Percentiles rank a stretch among this genome's conserved stretches.
These are phyloP conservation scores for Rhegmatorhina hoffmannsi DNA, from an alignment of 2,113 vertebrate species.

Conservation along the genomic window DNA sequence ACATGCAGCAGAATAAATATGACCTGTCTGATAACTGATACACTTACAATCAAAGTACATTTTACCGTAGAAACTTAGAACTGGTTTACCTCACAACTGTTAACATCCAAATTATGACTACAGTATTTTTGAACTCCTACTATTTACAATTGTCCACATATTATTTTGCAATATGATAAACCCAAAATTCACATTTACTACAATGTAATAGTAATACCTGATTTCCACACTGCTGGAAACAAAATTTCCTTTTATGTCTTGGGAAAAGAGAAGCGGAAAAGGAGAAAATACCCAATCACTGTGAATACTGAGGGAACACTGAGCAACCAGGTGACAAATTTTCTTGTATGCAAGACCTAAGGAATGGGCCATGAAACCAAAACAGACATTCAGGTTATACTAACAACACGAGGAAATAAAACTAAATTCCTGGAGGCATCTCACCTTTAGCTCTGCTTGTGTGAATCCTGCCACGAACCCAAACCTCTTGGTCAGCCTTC, in stretches of 20 bases:
- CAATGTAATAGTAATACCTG: neutral
- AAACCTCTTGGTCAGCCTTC: conserved; percentile 90
- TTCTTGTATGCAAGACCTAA: neutral
- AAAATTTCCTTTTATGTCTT: neutral
- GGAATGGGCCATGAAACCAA: neutral
- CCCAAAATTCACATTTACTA: neutral
- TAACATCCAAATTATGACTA: neutral
- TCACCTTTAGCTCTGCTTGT: conserved; percentile 99
- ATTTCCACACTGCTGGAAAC: neutral
- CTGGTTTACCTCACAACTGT: neutral
- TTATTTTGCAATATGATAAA: neutral
- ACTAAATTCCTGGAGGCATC: neutral
- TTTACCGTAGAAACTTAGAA: neutral
- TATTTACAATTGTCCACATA: neutral
- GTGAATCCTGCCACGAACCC: conserved; percentile 95
- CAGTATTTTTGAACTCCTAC: neutral
- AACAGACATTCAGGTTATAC: neutral
- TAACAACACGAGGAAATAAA: neutral
- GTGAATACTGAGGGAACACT: neutral
- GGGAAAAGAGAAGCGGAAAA: neutral
- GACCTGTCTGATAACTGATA: neutral
- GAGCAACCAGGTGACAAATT: neutral
- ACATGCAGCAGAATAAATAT: neutral
- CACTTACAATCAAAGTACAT: neutral
- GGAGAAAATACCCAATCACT: neutral